Evolutionary conservation across 2,113 vertebrate genomes (phyloP), one percentile per base, ranked within the genome.

Genomic region (Amphilophus citrinellus): DNA sequence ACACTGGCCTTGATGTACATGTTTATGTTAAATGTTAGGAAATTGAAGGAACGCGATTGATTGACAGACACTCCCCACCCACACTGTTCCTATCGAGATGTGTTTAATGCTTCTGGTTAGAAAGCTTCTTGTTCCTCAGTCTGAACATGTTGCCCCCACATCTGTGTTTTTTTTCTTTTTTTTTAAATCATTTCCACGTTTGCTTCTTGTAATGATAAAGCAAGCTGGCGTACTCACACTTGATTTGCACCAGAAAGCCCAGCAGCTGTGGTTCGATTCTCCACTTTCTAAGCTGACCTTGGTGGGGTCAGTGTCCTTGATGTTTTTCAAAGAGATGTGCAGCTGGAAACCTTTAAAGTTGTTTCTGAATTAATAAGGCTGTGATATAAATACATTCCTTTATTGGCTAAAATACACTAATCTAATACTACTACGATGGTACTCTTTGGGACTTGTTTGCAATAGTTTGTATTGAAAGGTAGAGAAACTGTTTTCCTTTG

Each of bases 1-100:
- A 89, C 35, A 18, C 83, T 84, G 82, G 68, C 81, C 85, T 89
- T 83, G 39, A 65, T 89, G 56, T 85, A 82, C 30, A 66, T 86
- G 59, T 86, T 37, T 80, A 66, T 76, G 63, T 87, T 79, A 68
- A 79, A 80, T 84, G 68, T 92, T 56, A 60, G 60, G 76, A 87
- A 88, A 82, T 18, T 50, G 76, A 94, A 91, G 84, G 83, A 83
- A 86, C 47, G 53, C 17, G 44, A 81, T 8, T 63, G n/a, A 63
- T 68, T 68, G 66, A 71, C 10, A 7, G 62, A 66, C 42, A 44
- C 24, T 44, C 37, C 27, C 42, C 65, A 71, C 17, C 24, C 42
- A 50, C 44, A 50, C 66, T 30, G 15, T 15, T 71, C 22, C 61
- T 61, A 47, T 71, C 32, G 59, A 66, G 27, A 61, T 87, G 63